These are phyloP conservation scores for Leiothrix lutea DNA, from an alignment of 2,113 vertebrate genomes.

Conservation along the genomic window DNA sequence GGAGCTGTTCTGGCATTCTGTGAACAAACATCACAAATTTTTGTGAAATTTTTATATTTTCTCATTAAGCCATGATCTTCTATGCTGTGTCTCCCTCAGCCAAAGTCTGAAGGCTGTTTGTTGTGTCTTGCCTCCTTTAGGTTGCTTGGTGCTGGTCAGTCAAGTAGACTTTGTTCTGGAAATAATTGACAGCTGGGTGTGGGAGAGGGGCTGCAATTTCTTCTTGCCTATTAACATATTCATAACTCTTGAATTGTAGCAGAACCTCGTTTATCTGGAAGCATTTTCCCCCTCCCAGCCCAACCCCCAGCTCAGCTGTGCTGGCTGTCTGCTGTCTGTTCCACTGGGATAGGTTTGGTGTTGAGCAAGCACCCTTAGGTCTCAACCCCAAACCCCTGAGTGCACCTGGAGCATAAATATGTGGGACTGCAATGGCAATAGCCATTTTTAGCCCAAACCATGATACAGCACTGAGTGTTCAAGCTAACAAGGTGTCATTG, in stretches of 20 bases:
- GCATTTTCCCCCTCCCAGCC: accelerated
- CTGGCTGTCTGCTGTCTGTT: not conserved
- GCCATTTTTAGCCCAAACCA: not conserved
- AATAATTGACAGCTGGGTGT: not conserved
- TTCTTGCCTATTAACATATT: not conserved
- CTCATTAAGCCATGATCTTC: not conserved
- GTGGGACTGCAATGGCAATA: not conserved
- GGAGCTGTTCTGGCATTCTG: not conserved
- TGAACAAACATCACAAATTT: not conserved
- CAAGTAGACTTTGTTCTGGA: not conserved
- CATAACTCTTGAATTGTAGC: not conserved
- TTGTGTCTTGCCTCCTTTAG: not conserved
- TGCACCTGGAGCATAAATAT: not conserved
- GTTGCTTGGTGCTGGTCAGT: not conserved
- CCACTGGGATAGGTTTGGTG: not conserved
- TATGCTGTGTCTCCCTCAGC: not conserved
- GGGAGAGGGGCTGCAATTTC: not conserved
- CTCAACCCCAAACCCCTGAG: not conserved
- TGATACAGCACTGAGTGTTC: not conserved
- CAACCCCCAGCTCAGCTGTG: not conserved
- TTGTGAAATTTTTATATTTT: not conserved
- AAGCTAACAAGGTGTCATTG: not conserved
- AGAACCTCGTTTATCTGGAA: not conserved
- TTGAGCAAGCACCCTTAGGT: not conserved
- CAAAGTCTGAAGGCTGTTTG: not conserved